These are phyloP conservation scores for Apteryx mantelli DNA, from an alignment of 2,113 vertebrate genomes.

Conservation along the genomic window DNA sequence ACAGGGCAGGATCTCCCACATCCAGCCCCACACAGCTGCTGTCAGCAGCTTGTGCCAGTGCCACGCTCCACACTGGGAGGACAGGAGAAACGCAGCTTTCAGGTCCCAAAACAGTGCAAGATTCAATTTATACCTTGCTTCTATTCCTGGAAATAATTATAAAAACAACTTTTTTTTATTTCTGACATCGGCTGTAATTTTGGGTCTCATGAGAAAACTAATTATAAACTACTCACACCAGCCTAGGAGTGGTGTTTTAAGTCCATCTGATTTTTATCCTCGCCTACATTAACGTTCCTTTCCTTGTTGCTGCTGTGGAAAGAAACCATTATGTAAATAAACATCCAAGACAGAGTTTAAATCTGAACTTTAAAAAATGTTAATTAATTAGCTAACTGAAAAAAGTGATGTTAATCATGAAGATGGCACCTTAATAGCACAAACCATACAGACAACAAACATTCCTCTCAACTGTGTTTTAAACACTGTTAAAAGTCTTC, in stretches of 20 bases:
- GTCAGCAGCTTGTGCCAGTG: not conserved
- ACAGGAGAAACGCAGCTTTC: not conserved
- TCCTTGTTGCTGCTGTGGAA: not conserved
- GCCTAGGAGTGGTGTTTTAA: not conserved
- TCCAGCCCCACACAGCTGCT: not conserved
- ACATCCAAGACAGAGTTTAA: not conserved
- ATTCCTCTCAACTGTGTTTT: not conserved
- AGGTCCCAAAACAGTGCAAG: rapidly evolving
- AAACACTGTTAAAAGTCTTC: not conserved
- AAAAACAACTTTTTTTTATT: not conserved
- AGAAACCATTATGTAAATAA: conserved; percentile 12
- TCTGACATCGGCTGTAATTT: not conserved
- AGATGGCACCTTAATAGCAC: not conserved
- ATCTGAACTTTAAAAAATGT: conserved; percentile 46
- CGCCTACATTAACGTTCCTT: not conserved
- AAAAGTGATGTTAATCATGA: not conserved
- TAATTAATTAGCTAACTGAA: conserved; percentile 28
- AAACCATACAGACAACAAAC: not conserved
- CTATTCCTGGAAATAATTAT: not conserved
- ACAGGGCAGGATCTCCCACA: not conserved
- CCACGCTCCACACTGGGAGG: not conserved
- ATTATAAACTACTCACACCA: not conserved
- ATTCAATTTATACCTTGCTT: not conserved
- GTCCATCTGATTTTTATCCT: not conserved
- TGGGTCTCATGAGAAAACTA: not conserved